Evolutionary conservation across 2,797 vertebrate species (phyloP), one percentile per base, ranked within the genome.

Genomic region (Sebastes oblongus): DNA sequence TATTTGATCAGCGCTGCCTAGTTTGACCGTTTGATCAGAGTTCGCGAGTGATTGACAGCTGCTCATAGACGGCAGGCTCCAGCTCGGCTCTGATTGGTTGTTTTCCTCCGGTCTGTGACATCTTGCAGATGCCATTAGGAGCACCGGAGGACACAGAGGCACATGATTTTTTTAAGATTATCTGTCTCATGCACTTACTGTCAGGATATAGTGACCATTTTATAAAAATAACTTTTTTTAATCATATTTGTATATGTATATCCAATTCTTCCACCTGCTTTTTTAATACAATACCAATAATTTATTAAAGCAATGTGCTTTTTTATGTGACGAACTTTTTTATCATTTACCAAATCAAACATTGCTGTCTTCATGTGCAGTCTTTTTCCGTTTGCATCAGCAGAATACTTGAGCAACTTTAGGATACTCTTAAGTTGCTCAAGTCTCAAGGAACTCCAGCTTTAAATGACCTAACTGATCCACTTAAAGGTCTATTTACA

Each of bases 401-500:
- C 14, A 59, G 4, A 8, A 39, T 24, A 58, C 54, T 59, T 58
- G 10, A 46, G 25, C 59, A 60, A 30, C 56, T 20, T 29, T 22
- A 60, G 20, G 11, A 16, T 61, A 22, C 13, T 72, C 27, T 61
- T 30, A 18, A 30, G 18, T 50, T 78, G 55, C 50, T 78, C 27
- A 22, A 20, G 34, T 59, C 56, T 42, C 24, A 13, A 25, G 30
- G 39, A 32, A 39, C 52, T 59, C 58, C 18, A 80, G 30, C 36
- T 36, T 77, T 70, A 64, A 64, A 82, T 77, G 3, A 62, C 22
- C 20, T 36, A 30, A 85, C 27, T 46, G n/a, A 86, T 73, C 27
- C 42, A 83, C 79, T 86, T 65, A 52, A 76, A 75, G 46, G 18
- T 32, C n/a, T 34, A 72, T 86, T 84, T 83, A 39, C 18, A 62